Evolutionary conservation across 2,113 vertebrate species (phyloP), one percentile per base, ranked within the genome.

Genomic region (Scophthalmus maximus): DNA sequence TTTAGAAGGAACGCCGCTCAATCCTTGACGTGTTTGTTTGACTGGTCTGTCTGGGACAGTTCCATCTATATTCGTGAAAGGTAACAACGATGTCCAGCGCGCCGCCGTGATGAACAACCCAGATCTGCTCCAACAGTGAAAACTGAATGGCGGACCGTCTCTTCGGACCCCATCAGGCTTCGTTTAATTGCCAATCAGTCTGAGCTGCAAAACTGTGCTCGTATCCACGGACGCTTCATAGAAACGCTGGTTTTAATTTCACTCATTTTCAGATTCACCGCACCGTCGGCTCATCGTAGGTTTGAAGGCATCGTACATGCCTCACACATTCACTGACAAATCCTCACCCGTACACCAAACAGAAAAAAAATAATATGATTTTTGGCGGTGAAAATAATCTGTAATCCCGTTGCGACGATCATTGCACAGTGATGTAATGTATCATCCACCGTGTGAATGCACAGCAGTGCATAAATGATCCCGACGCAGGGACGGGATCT

Each of bases 151-250:
- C 8, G 1, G 14, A 29, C 36, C 1, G 3, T 26, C 11, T 46
- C 34, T 46, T 12, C 34, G 23, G 47, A 52, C 42, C 18, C 18
- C 44, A 27, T 51, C 40, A 4, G 57, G 27, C 17, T 63, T 29
- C 2, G 46, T 79, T 52, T 74, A 53, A 73, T 68, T 73, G 51
- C 57, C n/a, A 57, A 26, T 51, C 57, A 62, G 25, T 14, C 20
- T 29, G 57, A 63, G 68, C 57, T 68, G 34, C 42, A 40, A 38
- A 34, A 63, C n/a, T 30, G 17, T 18, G 46, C 18, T 51, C 22
- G 29, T 38, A 61, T 29, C 30, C 50, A 52, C 22, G 44, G 60
- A 56, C 22, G 8, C 27, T 26, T 47, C n/a, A 59, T 11, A 20
- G 6, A n/a, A 9, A 68, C 29, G 29, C 17, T 32, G n/a, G 7